Base-by-base conservation (phyloP, 2,888 invertebrate genomes). In the Acanthoscelides obtectus region DNA sequence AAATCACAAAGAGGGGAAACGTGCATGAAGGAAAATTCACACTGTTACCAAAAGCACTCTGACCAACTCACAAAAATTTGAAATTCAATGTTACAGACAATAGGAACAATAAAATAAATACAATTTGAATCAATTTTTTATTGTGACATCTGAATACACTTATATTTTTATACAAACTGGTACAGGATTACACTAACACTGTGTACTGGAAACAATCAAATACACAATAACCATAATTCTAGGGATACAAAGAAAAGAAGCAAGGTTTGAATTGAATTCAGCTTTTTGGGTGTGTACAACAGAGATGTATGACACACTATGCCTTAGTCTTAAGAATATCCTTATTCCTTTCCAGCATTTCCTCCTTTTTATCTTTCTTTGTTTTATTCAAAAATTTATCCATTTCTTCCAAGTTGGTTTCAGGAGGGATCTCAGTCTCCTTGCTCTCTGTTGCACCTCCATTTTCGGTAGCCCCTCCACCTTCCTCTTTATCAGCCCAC, bases 401-500 rank as follows among this genome's bases (percentile, higher is more conserved):
- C 81, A 89, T 88, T 78, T 89, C 89, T 73, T 88, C 88, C 69
- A 88, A 81, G 77, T 85, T 85, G 27, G 82, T 83, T 78, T 84
- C 84, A 12, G 82, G 79, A 77, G 78, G 87, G 73, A 84, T 83
- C 69, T 74, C 71, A 64, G 71, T 69, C 22, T 67, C 67, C 66
- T 66, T 70, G 21, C 72, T 64, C 4, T 22, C 22, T 19, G 67
- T 68, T 68, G 65, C 25, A 22, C 63, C 45, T 20, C 22, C 22
- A 66, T 66, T 66, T 20, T 71, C 71, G 21, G 69, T 71, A 19
- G 67, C 63, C 19, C 45, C 45, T 20, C 45, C 45, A 12, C 45
- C 81, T 5, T 88, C 88, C 72, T 88, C 88, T 45, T 89, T 89
- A 72, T 90, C 90, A 0, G 90, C 89, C 90, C 90, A 90, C 81